Conservation (phyloP, 1,140 invertebrate species). For the Drosophila ercepeae region DNA sequence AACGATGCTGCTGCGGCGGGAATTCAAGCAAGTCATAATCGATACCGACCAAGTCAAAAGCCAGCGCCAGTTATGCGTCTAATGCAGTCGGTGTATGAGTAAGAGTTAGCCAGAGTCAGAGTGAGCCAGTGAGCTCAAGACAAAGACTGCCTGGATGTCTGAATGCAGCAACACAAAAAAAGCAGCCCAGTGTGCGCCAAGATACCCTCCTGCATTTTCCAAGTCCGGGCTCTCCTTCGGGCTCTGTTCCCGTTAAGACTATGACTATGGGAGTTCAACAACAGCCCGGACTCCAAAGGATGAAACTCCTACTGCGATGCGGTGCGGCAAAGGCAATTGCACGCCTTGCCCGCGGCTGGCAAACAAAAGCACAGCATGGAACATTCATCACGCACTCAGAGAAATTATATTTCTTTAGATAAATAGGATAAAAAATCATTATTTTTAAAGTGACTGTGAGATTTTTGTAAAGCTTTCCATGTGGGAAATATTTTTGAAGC, state of each 20-base stretch:
- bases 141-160: slow-evolving; percentile 15
- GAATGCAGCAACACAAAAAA: slow-evolving; percentile 1
- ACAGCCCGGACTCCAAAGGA: slow-evolving; percentile 2
- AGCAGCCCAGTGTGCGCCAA: neutral
- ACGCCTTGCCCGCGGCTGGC: slow-evolving; percentile 54
- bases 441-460: too few relatives aligned
- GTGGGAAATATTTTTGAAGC: too few relatives aligned
- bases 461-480: too few relatives aligned
- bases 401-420: neutral
- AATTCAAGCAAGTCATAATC: slow-evolving; percentile 65
- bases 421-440: too few relatives aligned
- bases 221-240: neutral
- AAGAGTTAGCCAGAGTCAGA: slow-evolving; percentile 20
- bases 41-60: slow-evolving; percentile 50
- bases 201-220: neutral
- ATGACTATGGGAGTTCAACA: neutral
- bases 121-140: slow-evolving; percentile 16
- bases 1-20: slow-evolving; percentile 1
- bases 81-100: slow-evolving; percentile 36
- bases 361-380: slow-evolving; percentile 74
- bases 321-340: slow-evolving; percentile 40
- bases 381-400: slow-evolving; percentile 9
- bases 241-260: slow-evolving; percentile 5
- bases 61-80: slow-evolving; percentile 26
- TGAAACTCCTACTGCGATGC: slow-evolving; percentile 11